Percentiles rank a stretch among this genome's conserved stretches.
phyloP scores from a whole-genome alignment of 2,113 vertebrate genomes.

The Dunckerocampus dactyliophorus region DNA sequence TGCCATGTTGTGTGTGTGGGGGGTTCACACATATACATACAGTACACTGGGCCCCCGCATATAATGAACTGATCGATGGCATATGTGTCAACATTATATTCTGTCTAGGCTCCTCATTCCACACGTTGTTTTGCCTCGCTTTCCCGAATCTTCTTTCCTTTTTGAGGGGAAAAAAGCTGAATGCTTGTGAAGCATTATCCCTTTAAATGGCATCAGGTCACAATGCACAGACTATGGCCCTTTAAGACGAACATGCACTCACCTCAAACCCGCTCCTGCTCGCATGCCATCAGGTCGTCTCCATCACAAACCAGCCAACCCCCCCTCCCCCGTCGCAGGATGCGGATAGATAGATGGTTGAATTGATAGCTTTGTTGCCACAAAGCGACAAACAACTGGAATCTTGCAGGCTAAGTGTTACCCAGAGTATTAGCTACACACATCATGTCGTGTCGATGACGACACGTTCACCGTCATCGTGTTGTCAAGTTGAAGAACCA shows the following conservation, averaged over 20 bases:
- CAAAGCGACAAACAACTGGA: too few relatives aligned
- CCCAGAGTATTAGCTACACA: neutral
- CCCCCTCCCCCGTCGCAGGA: constrained; percentile 1
- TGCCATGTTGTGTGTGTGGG: constrained; percentile 28
- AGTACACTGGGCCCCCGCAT: constrained; percentile 7
- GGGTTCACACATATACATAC: constrained; percentile 6
- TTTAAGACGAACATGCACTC: constrained; percentile 66
- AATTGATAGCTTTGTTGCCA: neutral
- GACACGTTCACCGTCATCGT: constrained; percentile 8
- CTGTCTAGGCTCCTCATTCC: constrained; percentile 34
- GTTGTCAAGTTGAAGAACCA: constrained; percentile 18
- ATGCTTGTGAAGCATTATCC: constrained; percentile 63
- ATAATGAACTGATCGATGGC: constrained; percentile 10
- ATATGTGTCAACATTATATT: neutral
- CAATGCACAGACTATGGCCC: constrained; percentile 70
- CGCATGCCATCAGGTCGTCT: constrained; percentile 24
- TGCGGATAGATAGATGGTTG: constrained; percentile 23
- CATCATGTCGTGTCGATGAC: constrained; percentile 2
- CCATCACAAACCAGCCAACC: neutral
- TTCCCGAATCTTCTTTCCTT: constrained; percentile 3
- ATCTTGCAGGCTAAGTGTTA: too few relatives aligned
- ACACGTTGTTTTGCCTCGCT: constrained; percentile 1
- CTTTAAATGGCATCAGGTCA: constrained; percentile 68
- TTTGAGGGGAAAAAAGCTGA: constrained; percentile 25
- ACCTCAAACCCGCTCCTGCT: constrained; percentile 36